Evolutionary conservation across 2,113 vertebrate genomes (phyloP), one percentile per base, ranked within the genome.

Genomic region (Megaceryle torquata): DNA sequence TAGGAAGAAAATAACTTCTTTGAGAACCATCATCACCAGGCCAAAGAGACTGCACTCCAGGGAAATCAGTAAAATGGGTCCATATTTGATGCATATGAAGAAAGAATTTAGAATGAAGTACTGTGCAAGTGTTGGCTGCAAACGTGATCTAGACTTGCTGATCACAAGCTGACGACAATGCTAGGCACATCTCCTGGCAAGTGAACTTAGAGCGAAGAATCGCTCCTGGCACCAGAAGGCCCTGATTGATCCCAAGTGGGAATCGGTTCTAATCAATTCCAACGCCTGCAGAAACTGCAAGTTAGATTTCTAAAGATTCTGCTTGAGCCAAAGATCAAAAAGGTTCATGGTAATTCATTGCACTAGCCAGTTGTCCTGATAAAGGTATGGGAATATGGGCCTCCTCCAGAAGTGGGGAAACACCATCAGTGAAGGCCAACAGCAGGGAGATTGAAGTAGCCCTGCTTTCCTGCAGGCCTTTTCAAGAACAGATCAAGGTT

Each of bases 1-100:
- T 44, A 75, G 82, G 82, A 87, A 95, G 78, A 92, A 90, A 92
- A 90, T n/a, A 78, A 92, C 50, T 78, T 90, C 93, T 90, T 87
- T 92, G 78, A 90, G 90, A 95, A 87, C 72, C 78, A 70, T 39
- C 61, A 70, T 65, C 67, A 75, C 56, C 29, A 53, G 1, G 72
- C 67, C 70, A 29, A 57, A 37, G 82, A 69, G 67, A 65, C 26
- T 60, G 78, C 4, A 7, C 93, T 87, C 82, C 72, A 37, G 15
- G 56, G 72, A 83, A 83, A 75, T 8, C 19, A 82, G 65, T 25
- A 35, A 86, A 95, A 67, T 7, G 61, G 19, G 43, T 65, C 67
- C 20, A 1, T 11, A 25, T 6, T 44, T 35, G 46, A 76, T 77
- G 59, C 20, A n/a, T 15, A 21, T 48, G 72, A 87, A 80, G 72